phyloP scores from a whole-genome alignment of 2,797 vertebrate genomes.

The Carcharodon carcharias region DNA sequence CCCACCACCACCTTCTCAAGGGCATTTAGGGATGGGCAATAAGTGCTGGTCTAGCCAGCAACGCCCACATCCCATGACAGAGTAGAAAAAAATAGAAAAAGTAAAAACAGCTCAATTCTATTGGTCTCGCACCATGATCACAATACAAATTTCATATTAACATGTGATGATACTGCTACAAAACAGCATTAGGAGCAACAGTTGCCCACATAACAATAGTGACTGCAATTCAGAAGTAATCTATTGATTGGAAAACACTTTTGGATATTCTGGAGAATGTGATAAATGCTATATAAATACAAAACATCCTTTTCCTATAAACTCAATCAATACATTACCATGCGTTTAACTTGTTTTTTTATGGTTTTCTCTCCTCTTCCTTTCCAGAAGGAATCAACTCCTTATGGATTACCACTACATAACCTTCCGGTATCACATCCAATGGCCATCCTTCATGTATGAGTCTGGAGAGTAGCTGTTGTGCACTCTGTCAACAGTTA shows the following conservation, averaged over 20 bases:
- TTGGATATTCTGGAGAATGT: background rate
- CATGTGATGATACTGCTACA: background rate
- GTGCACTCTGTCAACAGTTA: background rate
- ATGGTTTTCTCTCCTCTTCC: background rate
- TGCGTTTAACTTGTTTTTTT: background rate
- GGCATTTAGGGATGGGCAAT: too few species aligned
- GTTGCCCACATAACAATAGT: background rate
- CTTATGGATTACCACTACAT: background rate
- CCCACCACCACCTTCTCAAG: too few species aligned
- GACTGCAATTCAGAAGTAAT: background rate
- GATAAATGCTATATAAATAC: background rate
- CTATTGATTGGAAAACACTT: background rate
- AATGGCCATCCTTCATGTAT: background rate
- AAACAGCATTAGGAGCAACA: background rate
- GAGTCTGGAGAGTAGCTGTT: background rate
- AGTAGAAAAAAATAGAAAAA: too few species aligned
- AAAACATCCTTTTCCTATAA: background rate
- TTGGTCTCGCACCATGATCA: background rate
- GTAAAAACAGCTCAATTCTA: background rate
- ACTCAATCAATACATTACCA: background rate
- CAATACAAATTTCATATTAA: background rate
- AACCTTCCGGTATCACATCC: background rate
- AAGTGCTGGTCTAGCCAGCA: too few species aligned
- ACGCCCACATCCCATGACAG: background rate
- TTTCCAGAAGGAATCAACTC: background rate